Percentiles rank a stretch among this genome's conserved stretches.
These are phyloP conservation scores for Heliconius hortense DNA, from an alignment of 2,888 invertebrate genomes.

Conservation along the genomic window DNA sequence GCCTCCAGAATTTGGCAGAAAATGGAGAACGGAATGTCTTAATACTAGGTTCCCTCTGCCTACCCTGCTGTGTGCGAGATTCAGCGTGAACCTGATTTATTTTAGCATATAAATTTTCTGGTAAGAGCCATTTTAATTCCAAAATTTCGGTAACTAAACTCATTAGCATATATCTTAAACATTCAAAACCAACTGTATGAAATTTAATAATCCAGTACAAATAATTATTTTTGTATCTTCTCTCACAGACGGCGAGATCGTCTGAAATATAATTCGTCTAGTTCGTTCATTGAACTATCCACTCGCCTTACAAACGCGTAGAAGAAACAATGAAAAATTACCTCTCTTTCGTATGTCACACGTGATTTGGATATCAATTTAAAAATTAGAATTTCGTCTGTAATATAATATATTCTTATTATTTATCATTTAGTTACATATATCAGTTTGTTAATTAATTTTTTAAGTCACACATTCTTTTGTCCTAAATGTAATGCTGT, in stretches of 20 bases:
- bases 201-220: not conserved
- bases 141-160: not conserved
- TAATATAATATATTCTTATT: not conserved
- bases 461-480: too few species aligned
- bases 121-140: not conserved
- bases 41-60: too few species aligned
- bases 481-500: not conserved
- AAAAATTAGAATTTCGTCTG: not conserved
- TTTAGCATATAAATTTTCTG: not conserved
- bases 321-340: slow-evolving; percentile 3
- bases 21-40: too few species aligned
- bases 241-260: slow-evolving; percentile 22
- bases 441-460: too few species aligned
- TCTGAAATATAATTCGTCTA: slow-evolving; percentile 28
- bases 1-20: too few species aligned
- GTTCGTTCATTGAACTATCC: slow-evolving; percentile 28
- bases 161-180: not conserved
- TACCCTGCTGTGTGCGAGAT: too few species aligned
- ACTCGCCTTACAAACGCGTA: slow-evolving; percentile 9
- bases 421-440: not conserved
- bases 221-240: slow-evolving; percentile 13
- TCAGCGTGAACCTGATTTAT: not conserved
- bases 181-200: not conserved
- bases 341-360: not conserved
- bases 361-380: slow-evolving; percentile 6